Percentiles rank a stretch among this genome's conserved stretches.
Conservation (phyloP, 53 echinoderm and acorn worm species). For the Echinarachnius parma region DNA sequence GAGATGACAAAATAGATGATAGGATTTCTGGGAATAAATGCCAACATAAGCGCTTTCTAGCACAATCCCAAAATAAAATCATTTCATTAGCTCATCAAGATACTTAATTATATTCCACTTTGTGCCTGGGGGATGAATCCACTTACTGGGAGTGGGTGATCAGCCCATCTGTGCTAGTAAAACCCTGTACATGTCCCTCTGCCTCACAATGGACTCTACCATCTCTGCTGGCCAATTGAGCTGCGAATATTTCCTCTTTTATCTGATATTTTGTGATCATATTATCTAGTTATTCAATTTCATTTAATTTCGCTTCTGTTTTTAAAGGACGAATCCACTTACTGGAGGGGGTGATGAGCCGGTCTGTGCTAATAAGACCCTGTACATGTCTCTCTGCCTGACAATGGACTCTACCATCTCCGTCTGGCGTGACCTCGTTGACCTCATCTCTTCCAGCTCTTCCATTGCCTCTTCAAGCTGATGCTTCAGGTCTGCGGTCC, state of each 20-base stretch:
- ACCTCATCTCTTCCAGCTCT: constrained; percentile 84
- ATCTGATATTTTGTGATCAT: too few species aligned
- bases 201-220: constrained; percentile 78
- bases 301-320: too few species aligned
- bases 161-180: constrained; percentile 66
- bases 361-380: constrained; percentile 75
- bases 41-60: too few species aligned
- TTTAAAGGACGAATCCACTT: constrained; percentile 44
- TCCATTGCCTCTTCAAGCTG: constrained; percentile 69
- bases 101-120: too few species aligned
- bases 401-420: constrained; percentile 95
- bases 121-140: too few species aligned
- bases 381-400: constrained; percentile 94
- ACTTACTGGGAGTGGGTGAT: too few species aligned
- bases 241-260: too few species aligned
- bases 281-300: too few species aligned
- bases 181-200: constrained; percentile 90
- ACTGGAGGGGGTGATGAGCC: constrained; percentile 73
- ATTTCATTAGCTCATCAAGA: too few species aligned
- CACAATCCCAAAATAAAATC: too few species aligned
- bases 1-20: too few species aligned
- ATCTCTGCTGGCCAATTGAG: constrained; percentile 79
- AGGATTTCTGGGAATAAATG: too few species aligned
- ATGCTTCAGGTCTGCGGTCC: constrained; percentile 69
- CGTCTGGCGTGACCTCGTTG: constrained; percentile 66